A percentile compares a stretch with the other conserved stretches of the same genome.
These are phyloP conservation scores for Drosophila elegans DNA, from an alignment of 1,140 invertebrate genomes.

Conservation along the genomic window DNA sequence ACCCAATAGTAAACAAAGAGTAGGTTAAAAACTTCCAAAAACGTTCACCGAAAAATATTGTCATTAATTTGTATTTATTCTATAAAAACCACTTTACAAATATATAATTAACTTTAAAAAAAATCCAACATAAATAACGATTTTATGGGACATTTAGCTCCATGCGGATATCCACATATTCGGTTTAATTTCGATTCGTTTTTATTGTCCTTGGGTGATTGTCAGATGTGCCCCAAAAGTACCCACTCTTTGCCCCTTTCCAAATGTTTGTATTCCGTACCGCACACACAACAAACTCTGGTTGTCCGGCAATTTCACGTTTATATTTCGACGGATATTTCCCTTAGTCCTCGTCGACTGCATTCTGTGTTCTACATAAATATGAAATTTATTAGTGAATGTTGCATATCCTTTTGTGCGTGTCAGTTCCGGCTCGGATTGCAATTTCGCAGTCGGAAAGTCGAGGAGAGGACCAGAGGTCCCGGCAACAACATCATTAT, in stretches of 20 bases:
- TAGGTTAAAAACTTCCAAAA: background rate
- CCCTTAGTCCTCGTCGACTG: conserved; percentile 28
- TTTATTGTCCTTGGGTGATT: conserved; percentile 75
- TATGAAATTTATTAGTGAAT: conserved; percentile 82
- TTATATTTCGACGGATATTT: conserved; percentile 53
- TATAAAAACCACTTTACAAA: too few relatives aligned
- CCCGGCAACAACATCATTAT: conserved; percentile 39
- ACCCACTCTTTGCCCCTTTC: conserved; percentile 8
- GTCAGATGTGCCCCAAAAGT: conserved; percentile 36
- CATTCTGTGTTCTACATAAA: conserved; percentile 67
- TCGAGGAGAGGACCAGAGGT: background rate
- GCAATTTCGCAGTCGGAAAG: conserved; percentile 45
- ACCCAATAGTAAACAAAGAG: too few relatives aligned
- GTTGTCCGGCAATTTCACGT: conserved; percentile 54
- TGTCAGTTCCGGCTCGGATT: conserved; percentile 77
- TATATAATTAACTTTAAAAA: background rate
- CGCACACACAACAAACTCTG: conserved; percentile 44
- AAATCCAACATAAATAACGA: background rate
- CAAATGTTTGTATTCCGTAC: conserved; percentile 67
- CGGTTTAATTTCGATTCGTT: conserved; percentile 59
- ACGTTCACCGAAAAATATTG: too few relatives aligned
- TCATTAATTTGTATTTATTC: too few relatives aligned
- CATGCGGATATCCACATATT: conserved; percentile 13
- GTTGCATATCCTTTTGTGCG: conserved; percentile 80
- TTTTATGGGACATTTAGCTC: background rate